phyloP scores from a whole-genome alignment of 2,888 invertebrate genomes.

The Diarsia rubi region DNA sequence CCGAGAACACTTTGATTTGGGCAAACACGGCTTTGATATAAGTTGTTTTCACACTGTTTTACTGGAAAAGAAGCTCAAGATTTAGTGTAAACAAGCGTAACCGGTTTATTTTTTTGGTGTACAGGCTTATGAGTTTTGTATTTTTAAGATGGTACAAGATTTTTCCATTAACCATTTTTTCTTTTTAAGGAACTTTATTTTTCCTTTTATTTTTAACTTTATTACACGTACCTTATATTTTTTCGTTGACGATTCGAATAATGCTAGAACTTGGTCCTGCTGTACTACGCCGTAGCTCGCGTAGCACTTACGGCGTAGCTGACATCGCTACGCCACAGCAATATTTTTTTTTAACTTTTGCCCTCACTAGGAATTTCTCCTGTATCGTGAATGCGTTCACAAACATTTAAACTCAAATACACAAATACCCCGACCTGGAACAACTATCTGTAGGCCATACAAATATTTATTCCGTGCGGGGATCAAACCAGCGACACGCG shows the following conservation, averaged over 20 bases:
- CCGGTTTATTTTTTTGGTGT: constrained; percentile 13
- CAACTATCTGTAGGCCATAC: no score
- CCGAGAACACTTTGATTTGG: constrained; percentile 47
- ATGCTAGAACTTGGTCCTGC: background rate
- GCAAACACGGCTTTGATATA: constrained; percentile 49
- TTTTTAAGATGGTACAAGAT: constrained; percentile 5
- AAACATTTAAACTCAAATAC: no score
- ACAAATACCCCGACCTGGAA: no score
- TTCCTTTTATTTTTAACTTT: background rate
- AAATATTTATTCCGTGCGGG: no score
- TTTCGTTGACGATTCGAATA: no score
- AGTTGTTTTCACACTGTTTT: constrained; percentile 46
- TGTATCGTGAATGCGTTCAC: no score
- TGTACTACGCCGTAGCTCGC: background rate
- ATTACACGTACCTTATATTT: background rate
- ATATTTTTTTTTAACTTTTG: no score
- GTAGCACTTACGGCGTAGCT: background rate
- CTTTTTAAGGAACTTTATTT: background rate
- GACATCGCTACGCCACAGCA: constrained; percentile 1
- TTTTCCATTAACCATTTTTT: background rate
- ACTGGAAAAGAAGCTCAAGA: constrained; percentile 17
- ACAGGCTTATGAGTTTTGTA: constrained; percentile 7
- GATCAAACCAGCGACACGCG: no score
- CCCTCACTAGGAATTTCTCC: no score
- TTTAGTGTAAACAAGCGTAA: constrained; percentile 12